phyloP scores from a whole-genome alignment of 2,797 vertebrate species.

The Enteromius trimaculatus region DNA sequence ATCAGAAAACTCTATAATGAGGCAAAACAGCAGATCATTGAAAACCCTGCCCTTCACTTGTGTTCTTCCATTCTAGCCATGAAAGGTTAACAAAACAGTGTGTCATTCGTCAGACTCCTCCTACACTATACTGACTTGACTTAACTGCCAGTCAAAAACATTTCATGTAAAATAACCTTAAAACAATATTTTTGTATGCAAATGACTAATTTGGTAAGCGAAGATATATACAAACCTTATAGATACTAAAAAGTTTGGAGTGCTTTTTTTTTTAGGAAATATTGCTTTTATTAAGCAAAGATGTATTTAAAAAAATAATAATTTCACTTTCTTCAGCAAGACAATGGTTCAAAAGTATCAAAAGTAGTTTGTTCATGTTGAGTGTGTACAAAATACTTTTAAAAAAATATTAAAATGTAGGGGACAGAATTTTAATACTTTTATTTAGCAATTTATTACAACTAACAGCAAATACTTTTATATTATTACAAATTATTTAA shows the following conservation, averaged over 20 bases:
- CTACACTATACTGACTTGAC: background rate
- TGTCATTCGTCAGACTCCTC: background rate
- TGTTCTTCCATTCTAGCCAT: background rate
- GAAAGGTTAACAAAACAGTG: slow-evolving; percentile 11
- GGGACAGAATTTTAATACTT: no score
- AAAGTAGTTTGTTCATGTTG: no score
- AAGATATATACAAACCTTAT: slow-evolving; percentile 4
- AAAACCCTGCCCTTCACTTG: slow-evolving; percentile 1
- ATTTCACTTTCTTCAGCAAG: background rate
- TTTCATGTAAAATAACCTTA: background rate
- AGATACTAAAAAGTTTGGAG: background rate
- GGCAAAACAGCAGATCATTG: slow-evolving; percentile 11
- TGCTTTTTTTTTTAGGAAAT: background rate
- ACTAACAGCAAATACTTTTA: background rate
- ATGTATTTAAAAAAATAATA: background rate
- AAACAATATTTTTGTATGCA: background rate
- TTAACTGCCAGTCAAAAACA: background rate
- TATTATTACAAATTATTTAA: background rate
- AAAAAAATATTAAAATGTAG: background rate
- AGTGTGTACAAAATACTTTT: background rate
- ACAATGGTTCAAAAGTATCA: background rate
- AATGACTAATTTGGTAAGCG: background rate
- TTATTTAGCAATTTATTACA: background rate
- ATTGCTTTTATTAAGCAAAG: background rate
- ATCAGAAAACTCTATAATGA: slow-evolving; percentile 29